These are phyloP conservation scores for Paracanthobrama guichenoti DNA, from an alignment of 2,113 vertebrate genomes.

Conservation along the genomic window DNA sequence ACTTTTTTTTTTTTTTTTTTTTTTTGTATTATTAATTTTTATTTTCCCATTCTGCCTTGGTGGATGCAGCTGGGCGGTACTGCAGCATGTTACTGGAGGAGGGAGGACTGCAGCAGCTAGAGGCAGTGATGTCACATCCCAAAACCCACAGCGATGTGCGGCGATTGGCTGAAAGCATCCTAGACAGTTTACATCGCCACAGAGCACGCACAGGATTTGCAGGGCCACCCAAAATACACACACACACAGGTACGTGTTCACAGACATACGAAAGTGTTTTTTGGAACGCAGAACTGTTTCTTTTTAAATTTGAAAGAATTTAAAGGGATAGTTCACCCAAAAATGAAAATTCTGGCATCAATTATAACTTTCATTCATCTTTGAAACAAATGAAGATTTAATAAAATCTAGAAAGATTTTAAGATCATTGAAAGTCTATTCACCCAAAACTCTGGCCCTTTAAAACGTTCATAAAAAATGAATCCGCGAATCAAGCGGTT, in stretches of 20 bases:
- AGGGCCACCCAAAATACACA: slow-evolving; percentile 30
- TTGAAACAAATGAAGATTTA: too few species aligned
- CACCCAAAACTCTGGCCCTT: too few species aligned
- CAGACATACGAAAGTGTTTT: not conserved
- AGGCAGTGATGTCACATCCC: slow-evolving; percentile 84
- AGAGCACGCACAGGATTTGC: slow-evolving; percentile 84
- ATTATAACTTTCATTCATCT: too few species aligned
- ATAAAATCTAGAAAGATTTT: too few species aligned
- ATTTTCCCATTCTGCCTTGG: not conserved
- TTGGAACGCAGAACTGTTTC: not conserved
- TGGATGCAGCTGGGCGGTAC: slow-evolving; percentile 86
- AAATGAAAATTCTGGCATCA: not conserved
- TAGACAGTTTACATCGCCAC: slow-evolving; percentile 92
- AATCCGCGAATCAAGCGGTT: too few species aligned
- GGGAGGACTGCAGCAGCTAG: slow-evolving; percentile 89
- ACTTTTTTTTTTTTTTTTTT: too few species aligned
- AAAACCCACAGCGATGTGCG: slow-evolving; percentile 89
- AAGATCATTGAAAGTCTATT: too few species aligned
- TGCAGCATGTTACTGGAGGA: slow-evolving; percentile 99
- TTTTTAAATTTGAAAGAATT: not conserved
- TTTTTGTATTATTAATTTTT: not conserved
- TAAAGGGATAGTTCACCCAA: not conserved
- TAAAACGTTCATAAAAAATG: too few species aligned
- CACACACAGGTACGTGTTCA: slow-evolving; percentile 43
- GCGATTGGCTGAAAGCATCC: slow-evolving; percentile 85